Base-by-base conservation (phyloP, 30 jellyfish, hydroid and myxozoan genomes). In the Nemopilema nomurai region DNA sequence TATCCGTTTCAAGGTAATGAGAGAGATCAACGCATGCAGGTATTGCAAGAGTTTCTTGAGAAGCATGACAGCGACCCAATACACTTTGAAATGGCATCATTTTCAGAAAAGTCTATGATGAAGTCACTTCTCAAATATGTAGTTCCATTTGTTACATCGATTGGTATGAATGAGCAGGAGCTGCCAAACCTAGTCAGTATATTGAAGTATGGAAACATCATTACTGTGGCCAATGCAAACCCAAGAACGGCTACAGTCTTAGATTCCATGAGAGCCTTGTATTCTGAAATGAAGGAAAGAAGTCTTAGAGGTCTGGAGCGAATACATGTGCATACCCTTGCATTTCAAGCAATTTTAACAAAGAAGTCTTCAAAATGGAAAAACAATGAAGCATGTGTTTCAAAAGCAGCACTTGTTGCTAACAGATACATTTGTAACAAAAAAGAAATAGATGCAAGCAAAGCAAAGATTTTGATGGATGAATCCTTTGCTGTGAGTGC, bases 41-140 rank as follows among this genome's bases (percentile, higher is more conserved):
- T 72, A 18, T 26, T 92, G 86, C 89, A 69, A 66, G 95, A 92
- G 25, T 66, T 87, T 93, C 71, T 92, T 6, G 87, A 76, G 53
- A 76, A 77, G 67, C 29, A 76, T 18, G 84, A 94, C n/a, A 21
- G 90, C 0, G 81, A 63, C 27, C 95, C 79, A 9, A 71, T 69
- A 27, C 98, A 92, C 69, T 92, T 92, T 80, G 98, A 92, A 71
- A 92, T 92, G 98, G 98, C 98, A 23, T 92, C 98, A 33, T 92
- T 92, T 69, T 75, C 97, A 17, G 98, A 92, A 76, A 87, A 75
- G 83, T 97, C 85, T 22, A 92, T 92, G 98, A 92, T 92, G 96
- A 73, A 74, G 74, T 62, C 95, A 9, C 64, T 92, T 67, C 62
- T 92, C 52, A 81, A 77, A 62, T 67, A 92, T 82, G 97, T 92